Conservation (phyloP, 2,888 invertebrate species). For the Sinelater perroti region DNA sequence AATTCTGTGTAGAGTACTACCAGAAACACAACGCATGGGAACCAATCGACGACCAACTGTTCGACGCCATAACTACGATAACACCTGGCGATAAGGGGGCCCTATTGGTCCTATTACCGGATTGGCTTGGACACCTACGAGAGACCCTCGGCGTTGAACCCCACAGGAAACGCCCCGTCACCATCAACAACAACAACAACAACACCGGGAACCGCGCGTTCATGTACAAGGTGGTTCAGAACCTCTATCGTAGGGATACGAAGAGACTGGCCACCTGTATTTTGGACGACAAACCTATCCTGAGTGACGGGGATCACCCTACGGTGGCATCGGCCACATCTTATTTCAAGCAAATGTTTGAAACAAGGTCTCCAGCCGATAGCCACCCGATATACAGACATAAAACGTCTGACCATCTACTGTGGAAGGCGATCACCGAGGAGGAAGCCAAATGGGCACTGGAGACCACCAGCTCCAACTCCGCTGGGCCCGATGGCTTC, state of each 20-base stretch:
- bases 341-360: too few species aligned
- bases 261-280: neutral
- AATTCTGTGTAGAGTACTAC: too few species aligned
- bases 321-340: too few species aligned
- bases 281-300: neutral
- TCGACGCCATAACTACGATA: neutral
- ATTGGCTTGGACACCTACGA: neutral
- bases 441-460: constrained; percentile 1
- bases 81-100: neutral
- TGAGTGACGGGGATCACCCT: neutral
- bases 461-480: neutral
- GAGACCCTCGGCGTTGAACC: too few species aligned
- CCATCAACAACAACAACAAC: neutral
- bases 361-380: neutral
- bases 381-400: neutral
- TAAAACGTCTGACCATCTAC: too few species aligned
- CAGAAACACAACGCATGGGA: too few species aligned
- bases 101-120: neutral
- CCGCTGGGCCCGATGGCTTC: constrained; percentile 1
- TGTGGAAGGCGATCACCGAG: neutral
- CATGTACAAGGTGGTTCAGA: neutral
- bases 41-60: neutral
- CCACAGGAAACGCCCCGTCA: neutral
- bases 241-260: neutral
- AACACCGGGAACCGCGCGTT: neutral